Evolutionary conservation across 2,888 invertebrate species (phyloP), one percentile per base, ranked within the genome.

Genomic region (Odontocerum albicorne): DNA sequence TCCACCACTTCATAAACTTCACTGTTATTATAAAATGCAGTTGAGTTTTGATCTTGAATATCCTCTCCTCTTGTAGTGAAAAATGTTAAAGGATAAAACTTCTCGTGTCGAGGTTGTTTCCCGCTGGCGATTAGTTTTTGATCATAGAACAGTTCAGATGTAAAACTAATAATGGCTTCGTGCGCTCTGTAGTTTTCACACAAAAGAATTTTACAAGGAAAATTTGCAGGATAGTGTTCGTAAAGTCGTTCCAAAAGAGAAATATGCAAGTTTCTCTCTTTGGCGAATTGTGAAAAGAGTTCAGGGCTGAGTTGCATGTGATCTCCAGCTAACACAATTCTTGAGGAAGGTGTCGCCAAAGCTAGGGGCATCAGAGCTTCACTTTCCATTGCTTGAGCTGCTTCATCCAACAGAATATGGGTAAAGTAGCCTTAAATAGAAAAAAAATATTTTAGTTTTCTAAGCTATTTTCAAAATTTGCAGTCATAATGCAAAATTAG

Each of bases 231-330:
- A 68, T 91, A 92, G 50, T 84, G 79, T 64, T 88, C 86, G 67
- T 89, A 89, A 7, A 92, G 75, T 22, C 92, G 75, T 68, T 92
- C 91, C 54, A 92, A 68, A 15, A 92, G 70, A 4, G 90, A 91
- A 20, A 86, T 81, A 61, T 88, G 87, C 39, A 88, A 70, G 58
- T 85, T 84, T 1, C 85, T 75, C 63, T 87, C 85, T 64, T 81
- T 83, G 4, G 87, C 86, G 65, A 88, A 84, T 46, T 84, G 82
- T 8, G 89, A 89, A 69, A 86, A 90, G 4, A 92, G 79, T 68
- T 91, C 91, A 0, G 91, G 91, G 57, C 88, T 87, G 67, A 92
- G 77, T 77, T 90, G 85, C 88, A 90, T 89, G 67, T 92, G 90
- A 72, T 92, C 92, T 44, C 92, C 92, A 42, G 92, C 91, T 36